Base-by-base conservation (phyloP, 2,113 vertebrate genomes). In the Ptyas mucosa region DNA sequence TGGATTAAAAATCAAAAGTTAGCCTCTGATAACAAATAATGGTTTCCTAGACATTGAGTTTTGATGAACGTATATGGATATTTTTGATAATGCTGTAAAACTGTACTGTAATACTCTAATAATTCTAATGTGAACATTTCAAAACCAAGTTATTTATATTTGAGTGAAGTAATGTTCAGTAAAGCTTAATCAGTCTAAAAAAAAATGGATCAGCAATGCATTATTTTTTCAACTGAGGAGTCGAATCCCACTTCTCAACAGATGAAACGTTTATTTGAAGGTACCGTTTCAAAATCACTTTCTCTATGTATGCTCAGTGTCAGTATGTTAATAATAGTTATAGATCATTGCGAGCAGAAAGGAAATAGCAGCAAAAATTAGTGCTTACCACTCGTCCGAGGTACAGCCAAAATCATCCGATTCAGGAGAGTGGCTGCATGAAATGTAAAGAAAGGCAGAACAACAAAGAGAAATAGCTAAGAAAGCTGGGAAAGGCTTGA, bases 381-480 rank as follows among this genome's bases (percentile, higher is more conserved):
- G 95, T 91, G 96, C 99, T 99, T 99, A 99, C 99, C 99, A 98
- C 97, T 98, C 98, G 87, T 99, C 99, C 95, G 99, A 98, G 94
- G 98, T 97, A 98, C 98, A 98, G 98, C 98, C 98, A 99, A 97
- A 98, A 94, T 99, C 99, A 97, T 99, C 99, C 96, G 98, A 97
- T 94, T 99, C 99, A 94, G 98, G 98, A 95, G 97, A 97, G 98
- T 99, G 99, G 97, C 99, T 99, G 98, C 97, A 95, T 95, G 95
- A 96, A 95, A 97, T 96, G 96, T 94, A 97, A 96, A 96, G 94
- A 29, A 96, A 96, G 94, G 94, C 97, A 96, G 1, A 97, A 94
- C 97, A 95, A 97, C 94, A 98, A 85, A 96, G 90, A 64, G 96
- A 94, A 91, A 94, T 81, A 96, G 96, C 95, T 96, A 93, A 96